phyloP scores from a whole-genome alignment of 2,888 invertebrate species.

The Drosophila barbarae region DNA sequence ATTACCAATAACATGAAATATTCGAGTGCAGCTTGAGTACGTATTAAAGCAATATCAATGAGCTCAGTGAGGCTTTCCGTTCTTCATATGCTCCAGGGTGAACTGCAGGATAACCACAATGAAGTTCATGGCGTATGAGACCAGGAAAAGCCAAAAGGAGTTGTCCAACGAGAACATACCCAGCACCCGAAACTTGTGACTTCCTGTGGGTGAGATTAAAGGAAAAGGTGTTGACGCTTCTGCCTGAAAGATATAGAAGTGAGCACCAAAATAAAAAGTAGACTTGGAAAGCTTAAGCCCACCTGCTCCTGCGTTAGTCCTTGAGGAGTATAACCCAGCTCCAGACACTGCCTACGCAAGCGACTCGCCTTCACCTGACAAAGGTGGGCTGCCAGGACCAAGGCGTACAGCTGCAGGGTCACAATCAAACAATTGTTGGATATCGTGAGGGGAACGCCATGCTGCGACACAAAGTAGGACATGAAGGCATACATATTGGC shows the following conservation, averaged over 20 bases:
- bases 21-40: background rate
- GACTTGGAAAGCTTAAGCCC: background rate
- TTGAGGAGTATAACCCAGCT: constrained; percentile 46
- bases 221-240: constrained; percentile 47
- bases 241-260: constrained; percentile 40
- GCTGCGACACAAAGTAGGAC: constrained; percentile 66
- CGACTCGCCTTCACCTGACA: constrained; percentile 56
- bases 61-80: background rate
- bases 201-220: constrained; percentile 50
- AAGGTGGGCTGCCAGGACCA: constrained; percentile 56
- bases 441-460: constrained; percentile 66
- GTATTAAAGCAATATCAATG: background rate
- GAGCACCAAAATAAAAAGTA: too few species aligned
- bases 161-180: constrained; percentile 71
- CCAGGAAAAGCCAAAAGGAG: constrained; percentile 71
- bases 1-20: background rate
- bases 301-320: constrained; percentile 34
- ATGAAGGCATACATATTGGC: constrained; percentile 76
- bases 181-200: constrained; percentile 58
- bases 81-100: constrained; percentile 82
- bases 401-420: constrained; percentile 59
- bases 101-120: constrained; percentile 80
- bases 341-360: constrained; percentile 53
- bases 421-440: constrained; percentile 63
- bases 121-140: constrained; percentile 73